phyloP scores from a whole-genome alignment of 2,888 invertebrate genomes.

The Rugalucina vietnamica region DNA sequence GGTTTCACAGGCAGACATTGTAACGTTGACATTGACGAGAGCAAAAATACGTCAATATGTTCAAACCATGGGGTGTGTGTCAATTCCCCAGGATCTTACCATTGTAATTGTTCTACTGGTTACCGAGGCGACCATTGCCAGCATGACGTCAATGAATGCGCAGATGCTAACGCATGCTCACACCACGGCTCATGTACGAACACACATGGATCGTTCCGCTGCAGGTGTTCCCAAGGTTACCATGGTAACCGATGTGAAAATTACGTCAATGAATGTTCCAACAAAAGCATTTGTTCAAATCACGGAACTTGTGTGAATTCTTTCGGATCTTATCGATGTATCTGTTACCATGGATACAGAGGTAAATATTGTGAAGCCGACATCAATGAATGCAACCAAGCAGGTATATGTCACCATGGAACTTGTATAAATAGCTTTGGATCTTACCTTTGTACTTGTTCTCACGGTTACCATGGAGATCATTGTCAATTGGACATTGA shows the following conservation, averaged over 20 bases:
- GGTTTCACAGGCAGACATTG: background rate
- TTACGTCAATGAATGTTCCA: background rate
- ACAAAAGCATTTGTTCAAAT: background rate
- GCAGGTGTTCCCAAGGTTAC: background rate
- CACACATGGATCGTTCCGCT: background rate
- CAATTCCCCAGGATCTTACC: background rate
- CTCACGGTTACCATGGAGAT: too few relatives aligned
- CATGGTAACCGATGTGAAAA: background rate
- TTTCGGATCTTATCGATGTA: background rate
- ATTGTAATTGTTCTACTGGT: background rate
- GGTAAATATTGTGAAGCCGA: background rate
- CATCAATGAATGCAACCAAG: background rate
- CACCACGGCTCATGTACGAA: background rate
- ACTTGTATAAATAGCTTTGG: too few relatives aligned
- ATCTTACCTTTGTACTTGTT: too few relatives aligned
- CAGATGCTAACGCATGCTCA: too few relatives aligned
- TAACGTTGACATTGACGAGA: background rate
- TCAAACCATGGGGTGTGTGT: background rate
- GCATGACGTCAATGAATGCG: too few relatives aligned
- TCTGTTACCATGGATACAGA: background rate
- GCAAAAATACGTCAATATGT: background rate
- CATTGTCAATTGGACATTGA: too few relatives aligned
- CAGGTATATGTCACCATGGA: background rate
- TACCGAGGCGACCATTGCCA: background rate
- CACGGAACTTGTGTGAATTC: background rate